Base-by-base conservation (phyloP, 2,888 invertebrate species). In the Tolmerus cingulatus region DNA sequence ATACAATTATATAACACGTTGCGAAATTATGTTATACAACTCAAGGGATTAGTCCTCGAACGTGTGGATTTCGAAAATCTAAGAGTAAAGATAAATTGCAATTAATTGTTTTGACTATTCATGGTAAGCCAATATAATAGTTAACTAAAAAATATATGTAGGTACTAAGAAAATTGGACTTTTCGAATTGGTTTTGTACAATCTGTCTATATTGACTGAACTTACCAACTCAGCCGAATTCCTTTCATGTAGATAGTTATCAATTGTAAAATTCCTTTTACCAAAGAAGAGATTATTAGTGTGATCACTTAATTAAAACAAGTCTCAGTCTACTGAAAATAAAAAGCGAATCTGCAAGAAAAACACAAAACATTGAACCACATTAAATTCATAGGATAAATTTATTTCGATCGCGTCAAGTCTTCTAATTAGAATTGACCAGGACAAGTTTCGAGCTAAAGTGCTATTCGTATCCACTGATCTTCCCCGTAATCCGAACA, bases 391-490 rank as follows among this genome's bases (percentile, higher is more conserved):
- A 34, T 27, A 76, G 19, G 12, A 16, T 74, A 55, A 77, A 74
- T 76, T 86, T 87, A 87, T 88, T 87, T 88, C 81, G 77, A 87
- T 86, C 81, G 19, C 34, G 81, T 87, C 86, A 88, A 76, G 86
- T 51, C 81, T 74, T 85, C 19, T 55, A 76, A 76, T 87, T 87
- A 87, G 82, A 87, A 87, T 88, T 87, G 86, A 66, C 46, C 51
- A 76, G 76, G 86, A 88, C 88, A 87, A 55, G 76, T 14, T 66
- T 86, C 40, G 34, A 40, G 34, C 40, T 74, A 76, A 74, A 51
- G 57, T 51, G 37, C 86, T 88, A 87, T 86, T 88, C 74, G 57
- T 82, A 86, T 86, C 34, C 82, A 74, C 46, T 51, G 43, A 76
- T 23, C 77, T 81, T 87, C 84, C 86, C 19, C 86, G 84, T 86